phyloP scores from a whole-genome alignment of 1,140 invertebrate genomes.

The Leptoteleia sp. region DNA sequence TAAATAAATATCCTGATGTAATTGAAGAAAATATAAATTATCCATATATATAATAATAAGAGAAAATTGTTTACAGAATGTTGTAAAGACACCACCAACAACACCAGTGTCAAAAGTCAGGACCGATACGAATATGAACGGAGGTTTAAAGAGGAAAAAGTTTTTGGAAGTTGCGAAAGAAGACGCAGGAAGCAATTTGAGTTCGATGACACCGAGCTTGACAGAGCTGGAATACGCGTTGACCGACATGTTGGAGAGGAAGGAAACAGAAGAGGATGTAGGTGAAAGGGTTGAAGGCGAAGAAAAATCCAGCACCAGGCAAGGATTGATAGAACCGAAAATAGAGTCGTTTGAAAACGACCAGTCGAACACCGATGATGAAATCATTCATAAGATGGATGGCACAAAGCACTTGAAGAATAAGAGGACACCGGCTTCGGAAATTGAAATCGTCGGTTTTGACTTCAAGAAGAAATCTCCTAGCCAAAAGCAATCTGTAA shows the following conservation, averaged over 20 bases:
- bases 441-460: constrained; percentile 64
- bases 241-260: constrained; percentile 77
- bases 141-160: constrained; percentile 70
- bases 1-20: too few species aligned
- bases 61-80: too few species aligned
- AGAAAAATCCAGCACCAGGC: constrained; percentile 36
- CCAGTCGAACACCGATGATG: constrained; percentile 27
- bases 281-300: constrained; percentile 19
- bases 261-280: constrained; percentile 67
- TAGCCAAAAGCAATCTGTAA: constrained; percentile 42
- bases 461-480: constrained; percentile 63
- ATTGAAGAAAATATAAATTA: too few species aligned
- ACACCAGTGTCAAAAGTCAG: constrained; percentile 73
- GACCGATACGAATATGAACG: constrained; percentile 62
- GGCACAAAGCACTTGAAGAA: constrained; percentile 19
- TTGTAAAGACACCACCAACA: constrained; percentile 70
- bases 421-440: constrained; percentile 45
- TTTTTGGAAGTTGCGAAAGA: constrained; percentile 65
- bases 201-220: constrained; percentile 79
- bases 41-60: too few species aligned
- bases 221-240: constrained; percentile 78
- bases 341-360: constrained; percentile 63
- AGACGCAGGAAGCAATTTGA: constrained; percentile 72
- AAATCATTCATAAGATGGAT: constrained; percentile 34
- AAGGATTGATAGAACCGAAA: constrained; percentile 63